Evolutionary conservation across 1,140 invertebrate genomes (phyloP), one percentile per base, ranked within the genome.

Genomic region (Solen grandis): DNA sequence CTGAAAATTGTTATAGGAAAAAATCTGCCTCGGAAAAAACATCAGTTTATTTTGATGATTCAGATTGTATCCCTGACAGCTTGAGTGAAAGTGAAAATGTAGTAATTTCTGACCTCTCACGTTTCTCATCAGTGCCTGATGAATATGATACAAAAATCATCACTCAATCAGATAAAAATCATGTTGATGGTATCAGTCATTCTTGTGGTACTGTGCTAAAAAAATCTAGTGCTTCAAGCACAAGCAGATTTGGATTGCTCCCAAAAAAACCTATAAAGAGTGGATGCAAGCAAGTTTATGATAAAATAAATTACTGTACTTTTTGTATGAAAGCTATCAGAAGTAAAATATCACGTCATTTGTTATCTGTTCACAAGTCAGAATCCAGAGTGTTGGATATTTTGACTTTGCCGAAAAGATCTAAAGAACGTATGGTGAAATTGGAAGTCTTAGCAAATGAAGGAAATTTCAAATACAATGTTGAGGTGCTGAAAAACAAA

Each of bases 381-480:
- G 29, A 80, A 36, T 29, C 54, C 3, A 80, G 55, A 62, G 55
- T 80, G n/a, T 36, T 27, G n/a, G 25, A 54, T 33, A 63, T 80
- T 54, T 14, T 10, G 16, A 13, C 29, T 54, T 35, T 72, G 25
- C 66, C 66, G 2, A 72, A 72, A 65, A 50, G 55, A 50, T 82
- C 70, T 10, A 35, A 82, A 25, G 50, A 82, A 31, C 22, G 80
- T 16, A 60, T 19, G 14, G 50, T 76, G 22, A 38, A 82, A 22
- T 52, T 82, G n/a, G 63, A 75, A 75, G 57, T 75, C 3, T 36
- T 81, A 16, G 79, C 52, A 36, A 81, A 81, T 68, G 70, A 75
- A 68, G 79, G 70, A 25, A 81, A 81, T 52, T 81, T 81, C 22
- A 75, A 81, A 19, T 62, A 81, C 27, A 75, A 76, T 76, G 33